Conservation (phyloP, 1,140 invertebrate genomes). For the Calliphora vicina region DNA sequence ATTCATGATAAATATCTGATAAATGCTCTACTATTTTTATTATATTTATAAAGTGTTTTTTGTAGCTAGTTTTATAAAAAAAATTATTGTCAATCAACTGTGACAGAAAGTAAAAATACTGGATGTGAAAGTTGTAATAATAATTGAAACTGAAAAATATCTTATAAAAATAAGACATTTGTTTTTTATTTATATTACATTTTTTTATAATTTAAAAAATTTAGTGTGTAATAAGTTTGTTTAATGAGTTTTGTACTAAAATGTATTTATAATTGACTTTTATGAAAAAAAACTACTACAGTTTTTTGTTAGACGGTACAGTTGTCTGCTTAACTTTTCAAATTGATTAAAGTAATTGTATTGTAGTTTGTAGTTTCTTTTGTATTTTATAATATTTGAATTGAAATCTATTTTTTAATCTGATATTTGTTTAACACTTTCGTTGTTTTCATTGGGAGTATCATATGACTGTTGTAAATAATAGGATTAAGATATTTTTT, state of each 20-base stretch:
- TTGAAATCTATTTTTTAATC: neutral
- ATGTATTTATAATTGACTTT: too few species aligned
- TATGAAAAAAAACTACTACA: too few species aligned
- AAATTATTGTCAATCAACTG: slow-evolving; percentile 16
- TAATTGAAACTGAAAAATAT: neutral
- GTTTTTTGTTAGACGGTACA: too few species aligned
- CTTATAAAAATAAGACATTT: too few species aligned
- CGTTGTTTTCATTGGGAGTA: neutral
- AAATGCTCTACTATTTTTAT: neutral
- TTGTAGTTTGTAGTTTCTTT: neutral
- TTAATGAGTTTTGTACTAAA: too few species aligned
- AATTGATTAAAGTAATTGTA: neutral
- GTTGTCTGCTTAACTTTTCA: neutral
- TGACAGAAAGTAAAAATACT: slow-evolving; percentile 15
- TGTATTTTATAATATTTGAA: neutral
- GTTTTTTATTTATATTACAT: too few species aligned
- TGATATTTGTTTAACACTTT: neutral
- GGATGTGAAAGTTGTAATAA: neutral
- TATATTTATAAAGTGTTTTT: neutral
- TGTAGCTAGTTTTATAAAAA: neutral
- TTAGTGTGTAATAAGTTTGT: too few species aligned
- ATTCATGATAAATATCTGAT: too few species aligned
- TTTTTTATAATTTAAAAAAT: too few species aligned
- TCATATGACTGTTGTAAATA: neutral
- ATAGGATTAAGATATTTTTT: neutral